Evolutionary conservation across 1,140 invertebrate genomes (phyloP), one percentile per base, ranked within the genome.

Genomic region (Episyrphus balteatus): DNA sequence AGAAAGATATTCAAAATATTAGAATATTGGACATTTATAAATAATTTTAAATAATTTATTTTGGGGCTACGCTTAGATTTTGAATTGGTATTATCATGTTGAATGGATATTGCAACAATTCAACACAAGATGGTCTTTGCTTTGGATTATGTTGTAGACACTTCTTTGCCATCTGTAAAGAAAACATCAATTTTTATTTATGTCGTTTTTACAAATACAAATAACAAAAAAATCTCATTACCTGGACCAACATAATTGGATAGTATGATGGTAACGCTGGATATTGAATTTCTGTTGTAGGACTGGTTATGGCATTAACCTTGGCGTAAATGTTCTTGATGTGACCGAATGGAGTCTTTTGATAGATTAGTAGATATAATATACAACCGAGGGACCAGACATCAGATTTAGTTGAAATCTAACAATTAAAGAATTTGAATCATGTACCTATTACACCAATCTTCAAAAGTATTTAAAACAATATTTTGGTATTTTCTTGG

Each of bases 331-430:
- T 71, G 58, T 85, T 79, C 12, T 76, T 75, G 38, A 95, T 81
- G 62, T 93, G 81, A 32, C 88, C 81, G 70, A 97, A 98, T 5
- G 95, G 95, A 1, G 92, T 92, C 44, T 76, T 74, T 3, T 90
- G 85, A 69, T 95, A 98, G 11, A 94, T 79, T 63, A 98, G 74
- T 65, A 88, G 82, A 67, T 97, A 98, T 19, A 99, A 73, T 51
- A 98, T 99, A 67, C 94, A 97, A 13, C 95, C 95, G 26, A 98
- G 72, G 1, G 92, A 95, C 95, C 95, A 98, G 13, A 99, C 88
- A 70, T 99, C 95, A 12, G 91, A 91, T 59, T 92, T 93, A 47
- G 82, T 86, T 49, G 84, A 87, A 47, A 97, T 86, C 88, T 95
- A 66, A 47, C 75, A 67, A 56, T 46, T 8, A 44, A 48, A 18